These are phyloP conservation scores for Perccottus glenii DNA, from an alignment of 2,113 vertebrate species.

Conservation along the genomic window DNA sequence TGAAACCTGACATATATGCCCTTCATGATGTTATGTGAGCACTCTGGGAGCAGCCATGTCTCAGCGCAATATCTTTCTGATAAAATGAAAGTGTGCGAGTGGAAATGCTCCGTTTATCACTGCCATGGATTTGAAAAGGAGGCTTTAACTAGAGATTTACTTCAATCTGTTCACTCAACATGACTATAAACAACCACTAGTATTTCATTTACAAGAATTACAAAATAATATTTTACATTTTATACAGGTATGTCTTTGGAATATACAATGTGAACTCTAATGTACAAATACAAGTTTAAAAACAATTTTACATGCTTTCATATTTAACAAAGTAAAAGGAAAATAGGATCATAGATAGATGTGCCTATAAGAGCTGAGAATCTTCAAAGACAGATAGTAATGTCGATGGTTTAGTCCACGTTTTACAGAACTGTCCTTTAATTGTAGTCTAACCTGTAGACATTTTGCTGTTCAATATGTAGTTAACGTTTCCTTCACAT, in stretches of 20 bases:
- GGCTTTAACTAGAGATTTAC: slow-evolving; percentile 32
- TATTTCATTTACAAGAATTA: slow-evolving; percentile 43
- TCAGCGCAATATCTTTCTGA: slow-evolving; percentile 14
- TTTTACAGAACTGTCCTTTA: slow-evolving; percentile 10
- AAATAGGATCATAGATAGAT: background rate
- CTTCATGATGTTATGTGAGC: slow-evolving; percentile 31
- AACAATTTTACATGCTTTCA: slow-evolving; percentile 27
- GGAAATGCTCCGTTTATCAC: slow-evolving; percentile 17
- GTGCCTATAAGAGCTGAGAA: background rate
- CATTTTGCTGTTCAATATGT: slow-evolving; percentile 12
- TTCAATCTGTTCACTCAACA: slow-evolving; percentile 46
- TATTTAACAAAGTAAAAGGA: slow-evolving; percentile 11
- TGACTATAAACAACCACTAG: slow-evolving; percentile 58
- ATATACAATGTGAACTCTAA: slow-evolving; percentile 24
- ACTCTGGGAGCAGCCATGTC: slow-evolving; percentile 12
- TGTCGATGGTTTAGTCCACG: too few species aligned
- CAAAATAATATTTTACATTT: slow-evolving; percentile 65
- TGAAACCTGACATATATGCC: slow-evolving; percentile 32
- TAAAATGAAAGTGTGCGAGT: slow-evolving; percentile 1
- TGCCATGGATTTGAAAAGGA: slow-evolving; percentile 24
- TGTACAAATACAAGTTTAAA: slow-evolving; percentile 53
- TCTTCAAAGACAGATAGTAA: background rate
- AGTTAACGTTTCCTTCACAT: slow-evolving; percentile 15
- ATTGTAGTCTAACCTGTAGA: slow-evolving; percentile 15
- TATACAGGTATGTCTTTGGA: slow-evolving; percentile 30